phyloP scores from a whole-genome alignment of 2,113 vertebrate genomes.

The Camelus bactrianus region DNA sequence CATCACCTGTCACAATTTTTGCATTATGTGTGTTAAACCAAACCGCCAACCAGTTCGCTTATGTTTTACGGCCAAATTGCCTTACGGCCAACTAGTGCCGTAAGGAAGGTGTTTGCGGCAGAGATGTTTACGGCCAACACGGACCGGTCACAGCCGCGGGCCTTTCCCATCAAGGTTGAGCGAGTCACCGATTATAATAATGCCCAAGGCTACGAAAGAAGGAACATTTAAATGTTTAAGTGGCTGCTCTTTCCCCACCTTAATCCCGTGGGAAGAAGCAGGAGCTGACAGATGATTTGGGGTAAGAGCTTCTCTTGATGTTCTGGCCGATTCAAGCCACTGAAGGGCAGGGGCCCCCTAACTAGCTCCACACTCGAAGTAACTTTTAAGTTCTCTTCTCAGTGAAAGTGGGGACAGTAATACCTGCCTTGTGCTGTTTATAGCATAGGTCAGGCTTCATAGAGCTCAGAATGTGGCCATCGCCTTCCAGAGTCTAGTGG shows the following conservation, averaged over 20 bases:
- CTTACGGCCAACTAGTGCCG: neutral
- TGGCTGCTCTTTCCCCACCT: neutral
- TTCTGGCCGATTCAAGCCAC: neutral
- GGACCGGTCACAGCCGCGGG: fast-evolving
- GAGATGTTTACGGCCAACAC: neutral
- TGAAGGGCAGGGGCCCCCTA: neutral
- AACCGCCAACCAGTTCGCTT: neutral
- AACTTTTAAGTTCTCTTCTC: neutral
- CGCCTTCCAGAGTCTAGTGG: neutral
- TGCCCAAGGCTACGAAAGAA: neutral
- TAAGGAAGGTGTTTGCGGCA: neutral
- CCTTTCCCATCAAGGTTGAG: neutral
- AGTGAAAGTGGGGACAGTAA: neutral
- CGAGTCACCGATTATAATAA: neutral
- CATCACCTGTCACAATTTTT: neutral
- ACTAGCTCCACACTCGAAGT: neutral
- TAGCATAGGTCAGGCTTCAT: neutral
- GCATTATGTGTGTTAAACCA: neutral
- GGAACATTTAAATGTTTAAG: neutral
- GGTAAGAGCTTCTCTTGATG: neutral
- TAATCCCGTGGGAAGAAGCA: neutral
- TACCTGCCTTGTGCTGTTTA: neutral
- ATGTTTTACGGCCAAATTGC: neutral
- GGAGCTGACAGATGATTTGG: neutral
- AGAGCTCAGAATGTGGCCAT: neutral